Evolutionary conservation across 2,797 vertebrate species (phyloP), one percentile per base, ranked within the genome.

Genomic region (Enteromius paludinosus): DNA sequence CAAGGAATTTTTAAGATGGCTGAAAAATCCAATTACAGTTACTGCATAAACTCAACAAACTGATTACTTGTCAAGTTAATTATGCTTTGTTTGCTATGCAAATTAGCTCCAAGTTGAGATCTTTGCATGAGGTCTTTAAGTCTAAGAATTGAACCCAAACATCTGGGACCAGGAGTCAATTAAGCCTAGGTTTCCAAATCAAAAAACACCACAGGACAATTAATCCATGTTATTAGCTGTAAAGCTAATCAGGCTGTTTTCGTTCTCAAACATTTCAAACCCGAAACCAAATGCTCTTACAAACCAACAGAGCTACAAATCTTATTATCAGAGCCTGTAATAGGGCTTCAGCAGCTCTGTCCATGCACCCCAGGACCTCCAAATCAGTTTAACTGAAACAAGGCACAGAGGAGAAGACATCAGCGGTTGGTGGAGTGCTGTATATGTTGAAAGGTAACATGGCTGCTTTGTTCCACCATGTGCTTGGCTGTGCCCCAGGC

Each of bases 1-100:
- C 20, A 74, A 74, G 5, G 7, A 1, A 74, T 23, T 74, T 52
- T 38, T 56, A 56, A 56, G 0, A 56, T 59, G 30, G 33, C 23
- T 59, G 91, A 92, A 91, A 93, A 94, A 94, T 92, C 91, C 90
- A 92, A 93, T 94, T 92, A 92, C 90, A 87, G 91, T 93, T 89
- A 90, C 87, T 91, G 91, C 92, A 91, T 92, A 90, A 88, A 88
- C 88, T 90, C 88, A 88, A 91, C 90, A 91, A 93, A 92, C 91
- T 90, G 89, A 93, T 92, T 91, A 92, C 91, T 90, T 90, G 91
- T 92, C 90, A 90, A 84, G 82, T 88, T 92, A 92, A 93, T 93
- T 90, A 90, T 90, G 90, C 92, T 92, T 92, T 87, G 88, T 91
- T 91, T 90, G 87, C 28, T 86, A 92, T 93, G 91, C 90, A 91